Evolutionary conservation across 2,113 vertebrate genomes (phyloP).

Genomic region (Ariopsis seemanni): DNA sequence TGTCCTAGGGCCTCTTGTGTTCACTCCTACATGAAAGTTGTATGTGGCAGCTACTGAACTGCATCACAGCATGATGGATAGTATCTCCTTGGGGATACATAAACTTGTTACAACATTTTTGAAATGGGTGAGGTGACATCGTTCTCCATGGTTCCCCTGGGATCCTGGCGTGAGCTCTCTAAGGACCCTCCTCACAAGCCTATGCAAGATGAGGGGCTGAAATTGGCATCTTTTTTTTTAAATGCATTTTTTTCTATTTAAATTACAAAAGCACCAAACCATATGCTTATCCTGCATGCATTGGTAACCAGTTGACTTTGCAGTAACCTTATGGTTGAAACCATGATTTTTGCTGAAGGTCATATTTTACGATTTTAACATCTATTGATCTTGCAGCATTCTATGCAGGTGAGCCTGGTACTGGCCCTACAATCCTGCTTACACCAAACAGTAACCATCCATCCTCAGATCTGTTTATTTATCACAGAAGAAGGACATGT

Average conservation of each 20-base stretch:
- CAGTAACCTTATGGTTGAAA: background rate
- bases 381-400: background rate
- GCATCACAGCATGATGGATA: background rate
- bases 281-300: background rate
- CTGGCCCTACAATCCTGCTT: background rate
- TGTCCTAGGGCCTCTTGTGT: background rate
- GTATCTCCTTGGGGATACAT: background rate
- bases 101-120: background rate
- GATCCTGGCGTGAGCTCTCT: background rate
- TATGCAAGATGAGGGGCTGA: background rate
- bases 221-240: too few relatives aligned
- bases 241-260: background rate
- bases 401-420: background rate
- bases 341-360: background rate
- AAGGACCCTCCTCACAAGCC: background rate
- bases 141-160: background rate
- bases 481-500: background rate
- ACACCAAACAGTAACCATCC: background rate
- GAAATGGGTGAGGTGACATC: background rate
- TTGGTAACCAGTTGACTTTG: background rate
- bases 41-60: background rate
- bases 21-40: background rate
- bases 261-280: background rate
- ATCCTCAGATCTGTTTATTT: background rate
- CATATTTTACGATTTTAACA: background rate